Evolutionary conservation across 2,888 invertebrate species (phyloP), one percentile per base, ranked within the genome.

Genomic region (Pachymerium ferrugineum): DNA sequence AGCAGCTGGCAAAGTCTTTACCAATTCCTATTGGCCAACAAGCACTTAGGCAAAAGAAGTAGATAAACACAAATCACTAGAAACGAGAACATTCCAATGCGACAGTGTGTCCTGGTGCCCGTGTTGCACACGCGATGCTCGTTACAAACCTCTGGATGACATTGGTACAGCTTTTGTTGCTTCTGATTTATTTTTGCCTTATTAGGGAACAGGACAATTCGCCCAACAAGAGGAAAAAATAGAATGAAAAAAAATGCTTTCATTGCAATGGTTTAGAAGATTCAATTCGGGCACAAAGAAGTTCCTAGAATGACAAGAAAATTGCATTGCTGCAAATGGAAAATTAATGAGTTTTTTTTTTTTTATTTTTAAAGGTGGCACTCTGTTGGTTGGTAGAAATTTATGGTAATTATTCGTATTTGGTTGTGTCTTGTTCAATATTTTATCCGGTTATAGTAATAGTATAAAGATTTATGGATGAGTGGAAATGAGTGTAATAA

Each of bases 1-100:
- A 62, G 62, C 62, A 62, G 62, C 62, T 62, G 62, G 62, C 62
- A 62, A 62, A 28, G 62, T 62, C 62, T 62, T 62, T n/a, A 28
- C 25, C 62, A 62, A 62, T 62, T 62, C 62, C 62, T 62, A 62
- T 62, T 62, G 62, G 62, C 62, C 62, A 62, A 62, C 62, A 62
- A 62, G 62, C 62, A 62, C 62, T 62, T 62, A 62, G n/a, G 62
- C 25, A 62, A 62, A 62, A 62, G 62, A 62, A 62, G 62, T 62
- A 62, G 62, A 62, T 62, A 62, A 62, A 62, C 62, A 62, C 62
- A 62, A 62, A 62, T 62, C 62, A 62, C 62, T 62, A 62, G 62
- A 62, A 62, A 62, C 62, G 62, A 62, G 62, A 62, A 62, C 62
- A 62, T 62, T 62, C 62, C 62, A 62, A 62, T 62, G 62, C 62